Conservation (phyloP, 2,888 invertebrate genomes). For the Tenthredo notha region DNA sequence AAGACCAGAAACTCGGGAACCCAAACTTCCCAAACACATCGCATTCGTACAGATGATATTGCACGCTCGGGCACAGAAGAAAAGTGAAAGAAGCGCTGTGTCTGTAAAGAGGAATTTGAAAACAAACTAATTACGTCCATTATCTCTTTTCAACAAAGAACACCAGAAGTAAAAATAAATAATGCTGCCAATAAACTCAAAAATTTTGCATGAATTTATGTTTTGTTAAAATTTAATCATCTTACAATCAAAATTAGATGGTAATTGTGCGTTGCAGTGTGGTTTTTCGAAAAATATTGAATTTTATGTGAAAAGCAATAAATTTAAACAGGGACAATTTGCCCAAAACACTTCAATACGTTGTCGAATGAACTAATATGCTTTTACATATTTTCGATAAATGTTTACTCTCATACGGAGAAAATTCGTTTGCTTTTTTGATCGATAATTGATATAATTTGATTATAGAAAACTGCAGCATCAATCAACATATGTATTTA, state of each 20-base stretch:
- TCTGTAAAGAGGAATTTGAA: background rate
- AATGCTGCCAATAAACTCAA: background rate
- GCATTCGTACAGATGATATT: background rate
- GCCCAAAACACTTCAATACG: no score
- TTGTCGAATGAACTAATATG: no score
- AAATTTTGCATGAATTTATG: background rate
- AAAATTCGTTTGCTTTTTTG: no score
- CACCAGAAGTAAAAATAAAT: background rate
- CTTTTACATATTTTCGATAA: no score
- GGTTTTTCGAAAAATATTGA: background rate
- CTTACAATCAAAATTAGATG: background rate
- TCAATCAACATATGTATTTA: background rate
- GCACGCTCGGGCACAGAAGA: background rate
- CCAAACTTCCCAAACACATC: background rate
- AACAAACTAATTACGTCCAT: background rate
- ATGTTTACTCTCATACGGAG: no score
- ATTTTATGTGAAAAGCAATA: background rate
- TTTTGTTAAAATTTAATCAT: background rate
- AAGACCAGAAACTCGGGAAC: background rate
- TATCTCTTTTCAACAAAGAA: background rate
- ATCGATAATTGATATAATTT: no score
- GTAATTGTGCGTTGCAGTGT: background rate
- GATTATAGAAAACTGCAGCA: background rate
- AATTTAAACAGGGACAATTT: background rate
- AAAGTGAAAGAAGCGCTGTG: background rate